Conservation (phyloP, 2,113 vertebrate species). For the Piprites chloris region DNA sequence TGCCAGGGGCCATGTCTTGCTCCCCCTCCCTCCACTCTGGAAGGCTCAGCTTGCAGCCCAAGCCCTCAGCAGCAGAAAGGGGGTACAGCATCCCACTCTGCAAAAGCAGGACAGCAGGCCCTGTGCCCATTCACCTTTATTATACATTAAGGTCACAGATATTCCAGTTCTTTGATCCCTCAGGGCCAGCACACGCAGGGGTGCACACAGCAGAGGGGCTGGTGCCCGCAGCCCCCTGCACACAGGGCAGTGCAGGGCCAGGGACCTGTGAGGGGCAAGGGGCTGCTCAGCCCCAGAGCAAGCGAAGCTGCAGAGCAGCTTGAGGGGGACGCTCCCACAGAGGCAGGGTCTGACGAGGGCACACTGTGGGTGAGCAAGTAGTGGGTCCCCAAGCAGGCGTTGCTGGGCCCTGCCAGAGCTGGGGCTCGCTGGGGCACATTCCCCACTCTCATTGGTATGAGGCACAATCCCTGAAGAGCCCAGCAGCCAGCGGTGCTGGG, state of each 20-base stretch:
- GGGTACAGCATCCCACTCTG: no score
- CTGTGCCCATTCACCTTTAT: conserved; percentile 22
- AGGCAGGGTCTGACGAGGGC: fast-evolving
- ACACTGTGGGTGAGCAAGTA: background rate
- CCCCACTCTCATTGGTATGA: conserved; percentile 4
- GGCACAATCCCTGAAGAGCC: background rate
- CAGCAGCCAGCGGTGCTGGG: background rate
- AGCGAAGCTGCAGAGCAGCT: background rate
- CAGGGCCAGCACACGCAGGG: background rate
- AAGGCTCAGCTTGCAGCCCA: background rate
- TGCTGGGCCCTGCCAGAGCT: background rate
- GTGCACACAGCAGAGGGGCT: background rate
- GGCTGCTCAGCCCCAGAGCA: background rate
- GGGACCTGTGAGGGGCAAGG: background rate
- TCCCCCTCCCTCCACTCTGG: background rate
- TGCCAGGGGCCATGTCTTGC: background rate
- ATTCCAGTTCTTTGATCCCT: conserved; percentile 34
- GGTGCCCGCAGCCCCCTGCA: background rate
- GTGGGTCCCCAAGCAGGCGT: fast-evolving
- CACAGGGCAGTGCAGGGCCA: background rate
- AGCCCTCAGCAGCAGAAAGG: background rate
- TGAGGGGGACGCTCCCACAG: background rate
- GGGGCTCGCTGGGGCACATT: background rate
- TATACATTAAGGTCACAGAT: background rate
- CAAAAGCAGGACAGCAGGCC: background rate